A percentile compares a stretch with the other conserved stretches of the same genome.
Evolutionary conservation across 2,888 invertebrate genomes (phyloP).

Genomic region (Agapostemon virescens): DNA sequence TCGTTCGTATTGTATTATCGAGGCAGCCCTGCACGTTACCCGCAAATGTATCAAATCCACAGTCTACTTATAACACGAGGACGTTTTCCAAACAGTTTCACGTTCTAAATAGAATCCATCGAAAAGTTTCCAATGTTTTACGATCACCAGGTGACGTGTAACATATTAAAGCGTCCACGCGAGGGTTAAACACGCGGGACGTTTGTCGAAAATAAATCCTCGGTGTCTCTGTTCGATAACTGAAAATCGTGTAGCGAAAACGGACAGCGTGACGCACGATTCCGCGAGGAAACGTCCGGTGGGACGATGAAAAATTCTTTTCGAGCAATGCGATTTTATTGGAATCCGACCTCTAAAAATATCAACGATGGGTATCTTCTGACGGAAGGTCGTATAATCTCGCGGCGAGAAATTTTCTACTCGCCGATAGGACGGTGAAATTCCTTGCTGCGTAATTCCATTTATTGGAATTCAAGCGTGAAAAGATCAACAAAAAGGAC

Average conservation of each 20-base stretch:
- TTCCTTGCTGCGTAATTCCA: slow-evolving; percentile 52
- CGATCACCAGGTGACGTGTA: neutral
- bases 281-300: neutral
- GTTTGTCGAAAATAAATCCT: slow-evolving; percentile 3
- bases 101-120: too few relatives aligned
- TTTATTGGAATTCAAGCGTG: slow-evolving; percentile 55
- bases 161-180: neutral
- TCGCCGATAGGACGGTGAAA: slow-evolving; percentile 34
- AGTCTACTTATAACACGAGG: too few relatives aligned
- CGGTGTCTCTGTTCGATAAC: neutral
- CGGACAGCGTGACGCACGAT: neutral
- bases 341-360: slow-evolving; percentile 34
- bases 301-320: slow-evolving; percentile 30
- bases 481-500: slow-evolving; percentile 58
- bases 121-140: neutral
- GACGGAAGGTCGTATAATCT: slow-evolving; percentile 10
- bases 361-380: slow-evolving; percentile 6
- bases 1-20: too few relatives aligned
- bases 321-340: slow-evolving; percentile 18
- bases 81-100: too few relatives aligned
- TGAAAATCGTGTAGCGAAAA: neutral
- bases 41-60: too few relatives aligned
- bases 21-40: too few relatives aligned
- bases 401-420: slow-evolving; percentile 38
- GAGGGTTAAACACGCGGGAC: neutral